These are phyloP conservation scores for Diadema setosum DNA, from an alignment of 35 echinoderm and acorn worm species.

Conservation along the genomic window DNA sequence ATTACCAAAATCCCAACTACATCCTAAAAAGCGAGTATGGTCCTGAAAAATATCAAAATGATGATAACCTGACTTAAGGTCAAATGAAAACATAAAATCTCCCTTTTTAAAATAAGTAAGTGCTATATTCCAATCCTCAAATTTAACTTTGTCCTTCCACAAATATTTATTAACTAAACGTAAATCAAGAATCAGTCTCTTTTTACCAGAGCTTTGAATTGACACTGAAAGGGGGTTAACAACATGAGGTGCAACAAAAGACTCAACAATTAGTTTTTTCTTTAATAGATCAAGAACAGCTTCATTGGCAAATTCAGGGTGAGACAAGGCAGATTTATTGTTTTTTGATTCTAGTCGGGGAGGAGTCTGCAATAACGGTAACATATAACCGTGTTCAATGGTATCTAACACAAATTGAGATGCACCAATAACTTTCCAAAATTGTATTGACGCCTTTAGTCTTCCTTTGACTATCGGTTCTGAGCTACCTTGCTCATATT, in stretches of 20 bases:
- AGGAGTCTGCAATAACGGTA: background rate
- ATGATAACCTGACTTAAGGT: constrained; percentile 46
- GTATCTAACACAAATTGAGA: background rate
- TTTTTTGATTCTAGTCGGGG: background rate
- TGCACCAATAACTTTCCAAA: constrained; percentile 15
- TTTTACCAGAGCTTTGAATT: constrained; percentile 29
- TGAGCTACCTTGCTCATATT: constrained; percentile 18
- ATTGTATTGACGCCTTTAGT: background rate
- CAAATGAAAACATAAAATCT: constrained; percentile 39
- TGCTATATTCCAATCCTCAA: constrained; percentile 15
- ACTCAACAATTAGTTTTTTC: background rate
- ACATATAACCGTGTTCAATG: constrained; percentile 12
- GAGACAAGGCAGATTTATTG: constrained; percentile 12
- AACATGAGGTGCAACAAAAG: background rate
- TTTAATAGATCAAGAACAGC: background rate
- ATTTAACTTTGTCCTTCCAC: background rate
- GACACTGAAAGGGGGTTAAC: constrained; percentile 22
- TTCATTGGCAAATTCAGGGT: constrained; percentile 5
- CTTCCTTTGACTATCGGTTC: constrained; percentile 17
- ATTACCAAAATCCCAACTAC: constrained; percentile 23
- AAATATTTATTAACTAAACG: constrained; percentile 27
- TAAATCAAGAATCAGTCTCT: constrained; percentile 30
- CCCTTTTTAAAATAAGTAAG: background rate
- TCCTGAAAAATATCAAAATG: constrained; percentile 34
- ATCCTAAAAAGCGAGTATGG: constrained; percentile 13